phyloP scores from a whole-genome alignment of 2,797 vertebrate species.

The Sebastes minor region DNA sequence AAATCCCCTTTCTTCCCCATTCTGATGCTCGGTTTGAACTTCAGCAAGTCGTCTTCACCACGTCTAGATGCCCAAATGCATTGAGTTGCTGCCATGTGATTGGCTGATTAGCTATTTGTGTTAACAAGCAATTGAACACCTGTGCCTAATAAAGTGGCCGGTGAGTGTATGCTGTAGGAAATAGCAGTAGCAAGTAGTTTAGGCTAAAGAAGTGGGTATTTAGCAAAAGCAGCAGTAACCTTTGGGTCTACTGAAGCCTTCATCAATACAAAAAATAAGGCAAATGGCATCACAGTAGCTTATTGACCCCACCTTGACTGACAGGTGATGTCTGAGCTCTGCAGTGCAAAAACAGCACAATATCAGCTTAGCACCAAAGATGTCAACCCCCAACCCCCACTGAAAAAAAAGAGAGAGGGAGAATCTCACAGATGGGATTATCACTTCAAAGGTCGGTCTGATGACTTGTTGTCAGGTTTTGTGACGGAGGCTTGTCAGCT shows the following conservation, averaged over 20 bases:
- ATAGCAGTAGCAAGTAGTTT: not conserved
- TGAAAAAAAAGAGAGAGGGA: not conserved
- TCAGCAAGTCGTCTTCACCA: too few relatives aligned
- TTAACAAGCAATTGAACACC: too few relatives aligned
- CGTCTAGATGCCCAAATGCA: too few relatives aligned
- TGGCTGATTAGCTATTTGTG: too few relatives aligned
- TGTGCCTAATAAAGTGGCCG: too few relatives aligned
- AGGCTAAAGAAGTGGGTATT: not conserved
- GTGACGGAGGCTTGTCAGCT: conserved; percentile 43
- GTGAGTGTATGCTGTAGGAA: not conserved
- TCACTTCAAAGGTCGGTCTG: conserved; percentile 42
- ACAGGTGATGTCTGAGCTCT: conserved; percentile 8
- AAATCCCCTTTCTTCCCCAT: too few relatives aligned
- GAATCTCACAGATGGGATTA: conserved; percentile 48
- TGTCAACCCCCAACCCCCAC: not conserved
- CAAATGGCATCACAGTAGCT: not conserved
- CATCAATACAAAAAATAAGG: not conserved
- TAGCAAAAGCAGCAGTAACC: not conserved
- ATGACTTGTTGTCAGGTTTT: conserved; percentile 47
- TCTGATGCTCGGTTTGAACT: too few relatives aligned
- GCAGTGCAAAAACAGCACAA: conserved; percentile 10
- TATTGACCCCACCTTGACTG: conserved; percentile 15
- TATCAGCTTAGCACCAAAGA: not conserved
- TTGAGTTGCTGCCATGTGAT: too few relatives aligned
- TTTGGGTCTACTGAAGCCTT: not conserved